phyloP scores from a whole-genome alignment of 2,888 invertebrate species.

The Limnephilus lunatus region DNA sequence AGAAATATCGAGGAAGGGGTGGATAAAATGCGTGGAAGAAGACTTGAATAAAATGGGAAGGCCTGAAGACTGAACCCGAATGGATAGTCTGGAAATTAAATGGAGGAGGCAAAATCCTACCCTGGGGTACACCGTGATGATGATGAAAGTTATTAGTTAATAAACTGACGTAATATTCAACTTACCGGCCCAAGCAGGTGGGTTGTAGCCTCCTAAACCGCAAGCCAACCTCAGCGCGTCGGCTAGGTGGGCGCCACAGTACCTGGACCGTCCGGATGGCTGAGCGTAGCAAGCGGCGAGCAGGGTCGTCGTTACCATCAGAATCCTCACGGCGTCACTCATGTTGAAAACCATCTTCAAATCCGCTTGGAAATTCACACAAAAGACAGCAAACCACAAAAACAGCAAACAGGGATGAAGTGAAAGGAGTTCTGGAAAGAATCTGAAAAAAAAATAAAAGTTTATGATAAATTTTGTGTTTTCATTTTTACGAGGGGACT shows the following conservation, averaged over 20 bases:
- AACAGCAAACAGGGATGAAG: neutral
- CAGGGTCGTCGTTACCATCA: slow-evolving; percentile 38
- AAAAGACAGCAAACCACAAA: neutral
- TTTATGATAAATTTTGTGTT: neutral
- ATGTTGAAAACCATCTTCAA: neutral
- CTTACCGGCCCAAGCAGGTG: slow-evolving; percentile 60
- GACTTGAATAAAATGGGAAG: too few species aligned
- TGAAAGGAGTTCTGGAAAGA: neutral
- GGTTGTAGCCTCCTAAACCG: slow-evolving; percentile 57
- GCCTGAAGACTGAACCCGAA: too few species aligned
- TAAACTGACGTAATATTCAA: neutral
- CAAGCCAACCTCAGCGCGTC: slow-evolving; percentile 61
- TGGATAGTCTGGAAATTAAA: too few species aligned
- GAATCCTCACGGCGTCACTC: slow-evolving; percentile 9
- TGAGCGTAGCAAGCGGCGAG: slow-evolving; percentile 38
- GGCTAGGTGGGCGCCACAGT: slow-evolving; percentile 60
- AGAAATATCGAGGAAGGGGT: too few species aligned
- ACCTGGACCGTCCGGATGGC: slow-evolving; percentile 45
- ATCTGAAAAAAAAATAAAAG: neutral
- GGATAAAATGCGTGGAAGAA: too few species aligned
- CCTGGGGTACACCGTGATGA: too few species aligned
- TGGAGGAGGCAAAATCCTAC: too few species aligned
- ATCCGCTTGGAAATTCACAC: neutral
- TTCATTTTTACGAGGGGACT: neutral
- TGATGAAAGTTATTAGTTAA: too few species aligned